Percentiles rank a stretch among this genome's conserved stretches.
phyloP scores from a whole-genome alignment of 2,888 invertebrate genomes.

The Agrilus cyanescens region DNA sequence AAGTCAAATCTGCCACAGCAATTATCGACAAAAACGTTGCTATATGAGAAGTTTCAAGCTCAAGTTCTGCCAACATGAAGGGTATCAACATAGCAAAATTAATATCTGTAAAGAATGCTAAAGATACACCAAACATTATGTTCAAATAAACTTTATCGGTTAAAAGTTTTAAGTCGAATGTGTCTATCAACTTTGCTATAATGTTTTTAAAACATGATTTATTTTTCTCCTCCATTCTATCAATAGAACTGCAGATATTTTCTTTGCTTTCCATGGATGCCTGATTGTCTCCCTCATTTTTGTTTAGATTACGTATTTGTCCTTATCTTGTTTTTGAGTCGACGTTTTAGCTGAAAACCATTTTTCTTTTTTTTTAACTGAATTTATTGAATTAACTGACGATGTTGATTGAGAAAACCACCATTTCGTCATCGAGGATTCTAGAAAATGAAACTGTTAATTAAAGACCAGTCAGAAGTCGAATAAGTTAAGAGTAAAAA shows the following conservation, averaged over 20 bases:
- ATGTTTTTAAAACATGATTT: not conserved
- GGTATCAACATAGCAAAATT: slow-evolving; percentile 54
- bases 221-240: not conserved
- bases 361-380: slow-evolving; percentile 39
- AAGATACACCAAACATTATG: slow-evolving; percentile 50
- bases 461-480: too few relatives aligned
- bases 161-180: slow-evolving; percentile 49
- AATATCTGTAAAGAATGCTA: slow-evolving; percentile 53
- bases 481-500: too few relatives aligned
- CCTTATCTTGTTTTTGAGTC: not conserved
- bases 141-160: slow-evolving; percentile 52
- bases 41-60: slow-evolving; percentile 43
- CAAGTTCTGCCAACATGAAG: slow-evolving; percentile 50
- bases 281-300: too few relatives aligned
- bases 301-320: not conserved
- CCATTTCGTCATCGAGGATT: slow-evolving; percentile 33
- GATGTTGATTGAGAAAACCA: slow-evolving; percentile 38
- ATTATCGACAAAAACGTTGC: slow-evolving; percentile 49
- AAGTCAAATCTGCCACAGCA: slow-evolving; percentile 40
- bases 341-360: not conserved
- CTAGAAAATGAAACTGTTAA: not conserved
- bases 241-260: too few relatives aligned
- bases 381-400: slow-evolving; percentile 45
- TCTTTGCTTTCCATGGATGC: not conserved
- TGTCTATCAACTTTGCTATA: not conserved